Base-by-base conservation (phyloP, 1,140 invertebrate genomes). In the Pinna nobilis region DNA sequence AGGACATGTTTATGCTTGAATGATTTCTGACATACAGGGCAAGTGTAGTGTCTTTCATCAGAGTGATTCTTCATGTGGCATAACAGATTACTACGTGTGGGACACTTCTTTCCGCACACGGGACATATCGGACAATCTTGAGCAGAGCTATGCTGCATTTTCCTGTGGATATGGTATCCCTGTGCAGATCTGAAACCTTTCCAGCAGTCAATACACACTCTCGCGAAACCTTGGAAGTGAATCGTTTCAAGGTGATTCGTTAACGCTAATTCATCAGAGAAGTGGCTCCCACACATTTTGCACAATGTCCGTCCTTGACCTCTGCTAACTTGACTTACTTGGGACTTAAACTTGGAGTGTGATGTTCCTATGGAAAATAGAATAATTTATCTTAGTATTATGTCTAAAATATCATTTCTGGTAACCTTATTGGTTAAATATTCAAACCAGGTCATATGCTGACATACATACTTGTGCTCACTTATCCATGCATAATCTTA, bases 1-100 rank as follows among this genome's bases (percentile, higher is more conserved):
- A 70, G 47, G 25, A 61, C 39, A 25, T 73, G 50, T 50, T 73
- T 30, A 20, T 66, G 47, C 44, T 73, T 73, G 28, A 65, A 73
- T 23, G 63, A 44, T 60, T 66, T 73, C 0, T 49, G 35, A 73
- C 70, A 73, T 4, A 47, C 41, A 13, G 28, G 15, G 25, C 70
- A 73, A 7, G 55, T 20, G 41, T 60, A 73, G 3, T 63, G 63
- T 41, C 64, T 32, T 2, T 57, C 33, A 35, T 57, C 25, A 0
- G 70, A 73, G 28, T 73, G 70, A 30, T 47, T 51, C 11, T 57
- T 53, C 18, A 57, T 55, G 20, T 73, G 70, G 1, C 53, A 41
- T 23, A 61, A 25, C 37, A 73, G 44, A 51, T 66, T 67, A 67
- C 70, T 73, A 7, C 60, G 53, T 50, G 63, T 66, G 7, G 70